phyloP scores from a whole-genome alignment of 2,797 vertebrate genomes.

The Euphonia xanthogaster region DNA sequence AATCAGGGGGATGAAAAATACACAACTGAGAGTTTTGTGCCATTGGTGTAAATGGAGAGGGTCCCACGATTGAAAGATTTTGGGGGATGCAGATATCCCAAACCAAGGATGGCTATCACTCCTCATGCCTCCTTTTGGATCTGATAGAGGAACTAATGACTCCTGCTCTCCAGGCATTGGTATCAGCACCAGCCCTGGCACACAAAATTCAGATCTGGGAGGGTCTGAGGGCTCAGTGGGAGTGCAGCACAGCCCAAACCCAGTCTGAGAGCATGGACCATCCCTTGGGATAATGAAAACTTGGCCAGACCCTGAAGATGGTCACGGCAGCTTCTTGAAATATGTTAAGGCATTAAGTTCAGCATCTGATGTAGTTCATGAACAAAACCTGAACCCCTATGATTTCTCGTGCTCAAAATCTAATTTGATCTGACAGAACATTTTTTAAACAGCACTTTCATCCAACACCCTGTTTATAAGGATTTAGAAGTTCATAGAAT shows the following conservation, averaged over 20 bases:
- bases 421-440: not conserved
- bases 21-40: not conserved
- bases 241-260: not conserved
- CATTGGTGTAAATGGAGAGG: not conserved
- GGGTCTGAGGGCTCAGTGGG: not conserved
- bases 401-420: not conserved
- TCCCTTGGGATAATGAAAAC: not conserved
- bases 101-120: not conserved
- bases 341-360: not conserved
- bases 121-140: not conserved
- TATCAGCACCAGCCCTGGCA: not conserved
- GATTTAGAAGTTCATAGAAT: not conserved
- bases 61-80: accelerated
- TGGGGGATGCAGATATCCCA: not conserved
- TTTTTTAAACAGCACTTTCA: not conserved
- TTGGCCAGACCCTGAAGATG: not conserved
- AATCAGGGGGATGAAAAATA: not conserved
- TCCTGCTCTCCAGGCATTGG: not conserved
- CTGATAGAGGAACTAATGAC: not conserved
- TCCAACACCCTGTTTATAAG: not conserved
- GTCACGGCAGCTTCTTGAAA: not conserved
- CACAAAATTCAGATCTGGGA: not conserved
- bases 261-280: accelerated
- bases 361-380: accelerated
- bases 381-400: not conserved